phyloP scores from a whole-genome alignment of 2,113 vertebrate species.

The Nycticryphes semicollaris region DNA sequence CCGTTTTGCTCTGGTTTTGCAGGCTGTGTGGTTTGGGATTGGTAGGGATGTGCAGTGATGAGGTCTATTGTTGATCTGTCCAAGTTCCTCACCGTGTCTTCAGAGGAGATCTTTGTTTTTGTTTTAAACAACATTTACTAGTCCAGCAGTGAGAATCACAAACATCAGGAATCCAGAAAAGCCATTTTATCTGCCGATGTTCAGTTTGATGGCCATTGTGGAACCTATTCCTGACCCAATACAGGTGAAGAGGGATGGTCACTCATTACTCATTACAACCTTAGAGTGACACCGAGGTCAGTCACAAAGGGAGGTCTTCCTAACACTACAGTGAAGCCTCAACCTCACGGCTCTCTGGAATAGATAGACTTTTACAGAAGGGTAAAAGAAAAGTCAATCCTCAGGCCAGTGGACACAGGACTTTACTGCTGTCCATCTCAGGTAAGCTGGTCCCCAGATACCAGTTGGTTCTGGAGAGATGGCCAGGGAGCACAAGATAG shows the following conservation, averaged over 20 bases:
- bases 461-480: neutral
- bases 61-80: neutral
- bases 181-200: neutral
- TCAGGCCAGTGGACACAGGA: neutral
- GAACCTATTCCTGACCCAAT: neutral
- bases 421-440: neutral
- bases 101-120: neutral
- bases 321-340: neutral
- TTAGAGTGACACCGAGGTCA: neutral
- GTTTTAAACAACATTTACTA: neutral
- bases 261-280: neutral
- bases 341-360: neutral
- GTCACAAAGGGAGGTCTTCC: neutral
- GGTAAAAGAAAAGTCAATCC: neutral
- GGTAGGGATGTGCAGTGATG: neutral
- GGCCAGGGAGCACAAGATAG: neutral
- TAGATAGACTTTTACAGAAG: neutral
- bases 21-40: neutral
- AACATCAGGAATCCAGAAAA: neutral
- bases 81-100: neutral
- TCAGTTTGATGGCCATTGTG: fast-evolving
- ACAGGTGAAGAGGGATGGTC: neutral
- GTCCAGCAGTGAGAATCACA: neutral
- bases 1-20: neutral
- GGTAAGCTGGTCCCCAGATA: neutral